Evolutionary conservation across 2,797 vertebrate genomes (phyloP), one percentile per base, ranked within the genome.

Genomic region (Galago senegalensis): DNA sequence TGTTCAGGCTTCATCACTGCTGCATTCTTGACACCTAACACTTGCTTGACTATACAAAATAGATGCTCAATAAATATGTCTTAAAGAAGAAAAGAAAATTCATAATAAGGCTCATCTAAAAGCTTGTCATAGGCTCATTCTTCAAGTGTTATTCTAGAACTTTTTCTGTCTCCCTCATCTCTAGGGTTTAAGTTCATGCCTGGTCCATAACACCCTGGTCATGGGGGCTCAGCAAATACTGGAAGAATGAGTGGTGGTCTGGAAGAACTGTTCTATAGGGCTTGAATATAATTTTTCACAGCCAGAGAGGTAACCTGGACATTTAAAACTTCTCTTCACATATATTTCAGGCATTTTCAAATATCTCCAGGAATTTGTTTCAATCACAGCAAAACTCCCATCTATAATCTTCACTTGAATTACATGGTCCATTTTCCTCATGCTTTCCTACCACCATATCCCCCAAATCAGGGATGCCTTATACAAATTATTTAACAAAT

Each of bases 351-450:
- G 75, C 34, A 3, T 81, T 72, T 92, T 40, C 14, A 23, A 53
- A 25, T 21, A 75, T 43, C 75, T 96, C 83, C 73, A 40, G 21
- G 85, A 6, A 87, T 77, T 43, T 53, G 49, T 53, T 79, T 96
- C 25, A 83, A 61, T 76, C 29, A 83, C 63, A 82, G 21, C 6
- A 73, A 96, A 93, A 82, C 5, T 89, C 13, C 2, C 73, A 17
- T 82, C 13, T 95, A 3, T 27, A 65, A 84, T 87, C 40, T 87
- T 87, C 7, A 73, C 25, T 91, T 37, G 75, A 72, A 80, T 84
- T 83, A 40, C 34, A 75, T 0, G 34, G 37, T 61, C n/a, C 34
- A 40, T 81, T 96, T 84, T 46, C 34, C 7, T 67, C 43, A 60
- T 10, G 73, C 40, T 81, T 85, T 79, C 5, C 63, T 67, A 37